Base-by-base conservation (phyloP, 2,113 vertebrate genomes). In the Nothobranchius kuhntae region DNA sequence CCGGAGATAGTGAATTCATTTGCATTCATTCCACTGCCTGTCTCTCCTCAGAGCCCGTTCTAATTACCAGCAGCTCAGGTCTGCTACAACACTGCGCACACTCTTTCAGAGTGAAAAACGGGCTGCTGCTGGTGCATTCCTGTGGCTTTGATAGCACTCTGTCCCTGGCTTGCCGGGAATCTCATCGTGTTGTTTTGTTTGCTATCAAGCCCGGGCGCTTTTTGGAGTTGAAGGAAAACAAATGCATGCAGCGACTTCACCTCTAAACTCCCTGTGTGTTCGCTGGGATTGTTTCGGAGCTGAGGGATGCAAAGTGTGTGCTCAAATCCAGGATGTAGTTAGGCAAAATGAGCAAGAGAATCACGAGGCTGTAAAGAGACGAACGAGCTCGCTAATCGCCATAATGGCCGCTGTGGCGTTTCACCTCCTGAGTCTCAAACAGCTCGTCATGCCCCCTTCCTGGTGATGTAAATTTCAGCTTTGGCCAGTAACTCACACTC, bases 21-120 rank as follows among this genome's bases (percentile, higher is more conserved):
- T 91, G 85, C 90, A 92, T 92, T 89, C 86, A 92, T 92, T 92
- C 78, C 82, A 75, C 81, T 81, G 88, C 86, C 81, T 89, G 91
- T 87, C 86, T 89, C 86, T 87, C 87, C 89, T 90, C 88, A 79
- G 87, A 91, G 86, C 83, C 82, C 76, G 86, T 87, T 91, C 90
- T 91, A 92, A 92, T 92, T 92, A 92, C 90, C 85, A 86, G 75
- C 86, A 85, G 86, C 89, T 84, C 87, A 80, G 84, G 83, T 85
- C 82, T 89, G 77, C 83, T 88, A 87, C 79, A 80, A 84, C 74
- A 64, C 84, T 85, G 83, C 77, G n/a, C 75, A 74, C 53, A 77
- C 79, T 81, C 65, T 79, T 71, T 53, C 62, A 60, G 58, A 52
- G 61, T 66, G 63, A 73, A 69, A 71, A 61, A 81, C 51, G 53